Conservation (phyloP, 2,113 vertebrate genomes). For the Saiga tatarica region DNA sequence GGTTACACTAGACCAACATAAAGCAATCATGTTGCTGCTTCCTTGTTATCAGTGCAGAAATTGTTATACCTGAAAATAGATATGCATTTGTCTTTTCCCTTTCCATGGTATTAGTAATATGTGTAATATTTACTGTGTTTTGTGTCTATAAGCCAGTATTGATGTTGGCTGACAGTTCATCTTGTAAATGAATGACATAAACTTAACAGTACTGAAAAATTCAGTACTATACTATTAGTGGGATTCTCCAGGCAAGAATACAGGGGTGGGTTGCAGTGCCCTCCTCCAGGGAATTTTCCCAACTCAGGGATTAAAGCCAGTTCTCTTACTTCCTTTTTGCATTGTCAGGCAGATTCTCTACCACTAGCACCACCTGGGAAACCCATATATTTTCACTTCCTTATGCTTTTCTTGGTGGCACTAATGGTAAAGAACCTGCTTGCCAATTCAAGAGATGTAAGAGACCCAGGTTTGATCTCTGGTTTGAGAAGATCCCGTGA, state of each 20-base stretch:
- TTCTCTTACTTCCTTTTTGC: not conserved
- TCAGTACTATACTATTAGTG: not conserved
- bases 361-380: not conserved
- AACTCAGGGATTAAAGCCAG: not conserved
- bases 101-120: not conserved
- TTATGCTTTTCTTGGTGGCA: not conserved
- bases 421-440: not conserved
- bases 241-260: not conserved
- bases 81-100: not conserved
- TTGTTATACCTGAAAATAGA: not conserved
- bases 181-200: not conserved
- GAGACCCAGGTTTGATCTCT: not conserved
- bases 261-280: rapidly evolving
- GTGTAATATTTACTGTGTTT: not conserved
- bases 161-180: not conserved
- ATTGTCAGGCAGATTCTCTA: not conserved
- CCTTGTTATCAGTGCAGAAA: not conserved
- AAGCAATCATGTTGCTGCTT: not conserved
- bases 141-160: not conserved
- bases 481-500: not conserved
- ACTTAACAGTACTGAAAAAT: not conserved
- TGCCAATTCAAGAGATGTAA: not conserved
- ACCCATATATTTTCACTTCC: not conserved
- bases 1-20: not conserved
- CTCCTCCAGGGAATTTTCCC: not conserved